A percentile compares a stretch with the other conserved stretches of the same genome.
Evolutionary conservation across 2,888 invertebrate genomes (phyloP).

Genomic region (Hyles lineata): DNA sequence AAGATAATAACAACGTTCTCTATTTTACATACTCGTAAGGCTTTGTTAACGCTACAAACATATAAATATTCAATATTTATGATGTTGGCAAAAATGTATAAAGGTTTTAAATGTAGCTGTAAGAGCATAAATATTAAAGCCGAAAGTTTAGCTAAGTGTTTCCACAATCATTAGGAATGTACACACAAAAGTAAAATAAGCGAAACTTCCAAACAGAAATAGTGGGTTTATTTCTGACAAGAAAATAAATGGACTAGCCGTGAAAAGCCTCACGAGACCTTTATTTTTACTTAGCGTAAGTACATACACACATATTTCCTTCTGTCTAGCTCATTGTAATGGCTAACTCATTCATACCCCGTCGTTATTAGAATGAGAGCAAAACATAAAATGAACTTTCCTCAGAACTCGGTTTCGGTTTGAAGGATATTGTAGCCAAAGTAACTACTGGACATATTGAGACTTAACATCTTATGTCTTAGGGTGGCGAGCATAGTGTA

Average conservation of each 20-base stretch:
- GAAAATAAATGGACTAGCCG: conserved; percentile 53
- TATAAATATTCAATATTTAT: no score
- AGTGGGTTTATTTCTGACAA: conserved; percentile 52
- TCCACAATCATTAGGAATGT: conserved; percentile 16
- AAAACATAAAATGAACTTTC: not conserved
- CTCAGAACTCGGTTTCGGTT: no score
- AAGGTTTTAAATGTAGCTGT: not conserved
- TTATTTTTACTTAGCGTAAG: conserved; percentile 37
- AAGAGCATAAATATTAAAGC: not conserved
- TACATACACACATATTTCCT: conserved; percentile 21
- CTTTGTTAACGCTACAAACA: no score
- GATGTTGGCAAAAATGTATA: no score
- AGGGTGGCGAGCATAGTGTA: no score
- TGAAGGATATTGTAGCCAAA: no score
- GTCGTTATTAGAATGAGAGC: not conserved
- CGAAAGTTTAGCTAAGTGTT: conserved; percentile 9
- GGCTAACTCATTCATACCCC: not conserved
- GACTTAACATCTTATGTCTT: no score
- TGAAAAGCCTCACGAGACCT: conserved; percentile 44
- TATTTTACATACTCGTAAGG: no score
- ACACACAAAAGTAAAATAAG: conserved; percentile 14
- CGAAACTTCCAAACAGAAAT: conserved; percentile 7
- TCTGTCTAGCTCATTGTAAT: not conserved
- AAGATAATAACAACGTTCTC: no score
- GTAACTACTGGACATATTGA: no score